A percentile compares a stretch with the other conserved stretches of the same genome.
Conservation (phyloP, 1,140 invertebrate genomes). For the Drosophila truncata region DNA sequence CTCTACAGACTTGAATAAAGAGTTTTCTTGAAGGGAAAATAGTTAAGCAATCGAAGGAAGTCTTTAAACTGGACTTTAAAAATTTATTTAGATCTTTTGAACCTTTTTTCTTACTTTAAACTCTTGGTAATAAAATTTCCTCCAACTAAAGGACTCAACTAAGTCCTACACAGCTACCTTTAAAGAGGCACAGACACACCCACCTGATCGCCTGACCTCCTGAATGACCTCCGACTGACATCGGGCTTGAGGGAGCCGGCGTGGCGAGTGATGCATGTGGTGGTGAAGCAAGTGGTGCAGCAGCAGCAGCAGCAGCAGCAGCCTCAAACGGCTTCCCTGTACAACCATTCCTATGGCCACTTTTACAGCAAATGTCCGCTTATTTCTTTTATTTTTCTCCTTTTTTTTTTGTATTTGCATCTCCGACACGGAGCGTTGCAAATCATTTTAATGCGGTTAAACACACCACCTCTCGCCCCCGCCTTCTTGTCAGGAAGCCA, state of each 20-base stretch:
- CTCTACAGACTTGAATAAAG: too few species aligned
- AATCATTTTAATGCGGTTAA: slow-evolving; percentile 67
- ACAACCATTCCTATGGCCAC: slow-evolving; percentile 31
- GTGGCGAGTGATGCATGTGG: slow-evolving; percentile 31
- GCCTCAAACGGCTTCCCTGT: slow-evolving; percentile 3
- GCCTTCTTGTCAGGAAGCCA: neutral
- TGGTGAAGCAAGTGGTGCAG: slow-evolving; percentile 26
- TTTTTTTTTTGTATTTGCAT: slow-evolving; percentile 6
- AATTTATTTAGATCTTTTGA: neutral
- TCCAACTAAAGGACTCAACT: too few species aligned
- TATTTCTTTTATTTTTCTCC: neutral
- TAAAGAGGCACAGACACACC: neutral
- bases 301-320: slow-evolving; percentile 21
- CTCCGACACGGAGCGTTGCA: slow-evolving; percentile 25
- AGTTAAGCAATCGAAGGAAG: neutral
- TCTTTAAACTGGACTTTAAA: neutral
- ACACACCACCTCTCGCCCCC: slow-evolving; percentile 4
- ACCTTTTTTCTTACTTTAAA: neutral
- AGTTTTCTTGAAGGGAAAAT: neutral
- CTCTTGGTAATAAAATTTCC: neutral
- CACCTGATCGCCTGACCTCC: slow-evolving; percentile 4
- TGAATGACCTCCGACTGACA: slow-evolving; percentile 39
- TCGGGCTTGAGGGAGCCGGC: neutral
- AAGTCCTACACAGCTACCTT: neutral
- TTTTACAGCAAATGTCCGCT: slow-evolving; percentile 32